Evolutionary conservation across 2,888 invertebrate species (phyloP), one percentile per base, ranked within the genome.

Genomic region (Ceratothoa steindachneri): DNA sequence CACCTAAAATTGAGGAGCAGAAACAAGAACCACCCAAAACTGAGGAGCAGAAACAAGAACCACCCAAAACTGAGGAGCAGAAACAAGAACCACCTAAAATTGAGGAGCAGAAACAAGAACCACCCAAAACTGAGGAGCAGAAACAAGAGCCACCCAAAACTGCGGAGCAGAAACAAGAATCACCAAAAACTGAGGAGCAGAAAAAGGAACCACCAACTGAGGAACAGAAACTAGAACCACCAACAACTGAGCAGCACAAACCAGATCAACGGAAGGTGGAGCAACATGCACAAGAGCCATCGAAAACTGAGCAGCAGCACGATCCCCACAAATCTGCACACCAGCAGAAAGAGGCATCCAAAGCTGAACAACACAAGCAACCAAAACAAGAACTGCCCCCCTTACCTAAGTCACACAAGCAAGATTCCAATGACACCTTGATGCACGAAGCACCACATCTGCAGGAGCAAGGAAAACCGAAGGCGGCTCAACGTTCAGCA

Each of bases 191-290:
- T 24, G 28, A 67, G 67, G n/a, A 67, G 12, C 67, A 67, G 41
- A 30, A 70, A 64, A 22, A 64, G 64, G 29, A 70, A 70, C 5
- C 64, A 60, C 30, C 70, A 60, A 60, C 29, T 30, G 22, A 30
- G 12, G 12, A 60, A 7, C 60, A 4, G 60, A 68, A 68, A 41
- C 68, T 12, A 15, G 24, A 41, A 68, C 27, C 51, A 51, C 7
- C 52, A 41, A 51, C 5, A 19, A 1, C 29, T 1, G 22, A 30
- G 7, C 29, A 15, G 3, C 30, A n/a, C n/a, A 28, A 28, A 15
- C 28, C 60, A 60, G 15, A 28, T 30, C 66, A 5, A 30, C 29
- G 19, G 30, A 12, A 28, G 66, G 19, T 12, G 66, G 30, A 65
- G 28, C 12, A 1, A 19, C 28, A 24, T 41, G 41, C 30, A 51